Conservation (phyloP, 1,140 invertebrate species). For the Carposina sasakii region DNA sequence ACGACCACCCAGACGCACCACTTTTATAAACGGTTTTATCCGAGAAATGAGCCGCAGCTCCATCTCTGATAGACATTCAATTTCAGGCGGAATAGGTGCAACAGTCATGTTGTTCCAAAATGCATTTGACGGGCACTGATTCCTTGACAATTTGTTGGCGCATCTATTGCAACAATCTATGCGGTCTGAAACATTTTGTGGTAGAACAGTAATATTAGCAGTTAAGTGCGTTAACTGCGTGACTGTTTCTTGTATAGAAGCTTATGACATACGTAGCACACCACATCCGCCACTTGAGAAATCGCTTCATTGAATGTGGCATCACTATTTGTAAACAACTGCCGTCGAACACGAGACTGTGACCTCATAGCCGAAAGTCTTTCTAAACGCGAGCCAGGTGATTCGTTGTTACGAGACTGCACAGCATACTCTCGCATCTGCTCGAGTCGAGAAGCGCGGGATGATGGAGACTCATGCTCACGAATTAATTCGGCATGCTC, state of each 20-base stretch:
- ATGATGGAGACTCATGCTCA: not conserved
- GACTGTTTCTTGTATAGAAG: constrained; percentile 9
- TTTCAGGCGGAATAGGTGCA: constrained; percentile 4
- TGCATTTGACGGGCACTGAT: constrained; percentile 9
- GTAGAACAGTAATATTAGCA: not conserved
- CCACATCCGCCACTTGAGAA: too few relatives aligned
- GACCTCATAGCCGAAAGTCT: not conserved
- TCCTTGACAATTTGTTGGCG: constrained; percentile 7
- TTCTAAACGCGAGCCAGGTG: not conserved
- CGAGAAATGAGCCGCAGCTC: constrained; percentile 8
- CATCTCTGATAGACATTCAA: constrained; percentile 11
- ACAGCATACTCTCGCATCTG: not conserved
- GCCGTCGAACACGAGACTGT: constrained; percentile 2
- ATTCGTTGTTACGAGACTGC: not conserved
- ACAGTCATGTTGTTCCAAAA: constrained; percentile 13
- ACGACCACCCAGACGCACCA: constrained; percentile 8
- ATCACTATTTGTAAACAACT: constrained; percentile 3
- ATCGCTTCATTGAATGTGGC: not conserved
- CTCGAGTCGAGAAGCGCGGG: not conserved
- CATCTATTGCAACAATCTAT: constrained; percentile 11
- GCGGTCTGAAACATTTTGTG: not conserved
- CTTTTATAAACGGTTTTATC: constrained; percentile 10
- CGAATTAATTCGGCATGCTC: not conserved
- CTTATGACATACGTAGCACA: too few relatives aligned
- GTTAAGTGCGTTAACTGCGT: not conserved